Conservation (phyloP, 2,113 vertebrate species). For the Bagarius yarrelli region DNA sequence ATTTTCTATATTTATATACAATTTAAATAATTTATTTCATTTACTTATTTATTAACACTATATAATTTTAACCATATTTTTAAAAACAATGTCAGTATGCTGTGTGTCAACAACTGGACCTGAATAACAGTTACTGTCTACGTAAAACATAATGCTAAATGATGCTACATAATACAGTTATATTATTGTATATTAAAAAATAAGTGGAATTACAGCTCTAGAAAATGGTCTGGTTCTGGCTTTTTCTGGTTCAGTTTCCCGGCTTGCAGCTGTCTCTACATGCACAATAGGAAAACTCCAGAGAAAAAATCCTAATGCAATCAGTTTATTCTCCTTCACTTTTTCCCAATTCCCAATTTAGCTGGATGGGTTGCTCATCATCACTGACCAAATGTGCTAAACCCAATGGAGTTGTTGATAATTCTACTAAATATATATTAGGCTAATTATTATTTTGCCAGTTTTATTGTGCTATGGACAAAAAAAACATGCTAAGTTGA, state of each 20-base stretch:
- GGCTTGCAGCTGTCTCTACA: neutral
- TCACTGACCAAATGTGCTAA: neutral
- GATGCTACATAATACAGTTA: too few relatives aligned
- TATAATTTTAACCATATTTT: too few relatives aligned
- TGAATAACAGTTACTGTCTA: too few relatives aligned
- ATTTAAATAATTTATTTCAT: too few relatives aligned
- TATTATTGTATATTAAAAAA: too few relatives aligned
- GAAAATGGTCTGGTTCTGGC: neutral
- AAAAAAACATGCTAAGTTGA: slow-evolving; percentile 29
- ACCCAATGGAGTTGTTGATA: neutral
- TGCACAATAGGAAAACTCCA: neutral
- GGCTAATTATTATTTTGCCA: neutral
- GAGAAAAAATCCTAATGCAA: neutral
- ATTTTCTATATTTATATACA: too few relatives aligned
- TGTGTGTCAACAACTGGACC: too few relatives aligned
- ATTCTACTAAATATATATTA: neutral
- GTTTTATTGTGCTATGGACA: neutral
- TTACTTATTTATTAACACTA: too few relatives aligned
- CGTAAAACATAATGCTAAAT: too few relatives aligned
- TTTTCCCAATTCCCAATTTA: neutral
- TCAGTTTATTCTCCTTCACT: neutral
- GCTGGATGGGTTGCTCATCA: neutral
- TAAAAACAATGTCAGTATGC: too few relatives aligned
- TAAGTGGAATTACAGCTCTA: too few relatives aligned
- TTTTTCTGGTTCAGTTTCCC: neutral